These are phyloP conservation scores for Anabacerthia variegaticeps DNA, from an alignment of 2,797 vertebrate genomes.

Conservation along the genomic window DNA sequence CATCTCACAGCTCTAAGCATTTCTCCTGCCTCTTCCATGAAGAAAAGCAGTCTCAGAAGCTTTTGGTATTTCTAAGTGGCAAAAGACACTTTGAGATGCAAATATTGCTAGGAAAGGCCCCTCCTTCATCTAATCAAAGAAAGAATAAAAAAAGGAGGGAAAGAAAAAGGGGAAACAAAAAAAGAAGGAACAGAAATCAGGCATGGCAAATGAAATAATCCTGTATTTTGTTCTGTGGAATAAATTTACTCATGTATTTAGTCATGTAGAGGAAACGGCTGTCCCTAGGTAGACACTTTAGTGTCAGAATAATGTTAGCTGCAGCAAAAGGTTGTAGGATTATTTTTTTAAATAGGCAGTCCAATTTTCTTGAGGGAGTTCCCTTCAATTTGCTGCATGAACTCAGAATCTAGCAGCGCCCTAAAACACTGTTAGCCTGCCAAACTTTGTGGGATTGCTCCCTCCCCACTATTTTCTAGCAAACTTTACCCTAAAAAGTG, in stretches of 20 bases:
- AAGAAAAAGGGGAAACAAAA: neutral
- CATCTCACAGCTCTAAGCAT: neutral
- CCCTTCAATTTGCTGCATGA: constrained; percentile 55
- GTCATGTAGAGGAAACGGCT: constrained; percentile 47
- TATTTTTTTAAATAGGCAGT: neutral
- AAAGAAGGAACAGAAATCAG: neutral
- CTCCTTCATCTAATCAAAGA: neutral
- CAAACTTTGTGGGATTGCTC: constrained; percentile 14
- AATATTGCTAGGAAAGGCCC: neutral
- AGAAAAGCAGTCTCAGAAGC: neutral
- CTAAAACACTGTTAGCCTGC: neutral
- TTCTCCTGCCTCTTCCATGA: neutral
- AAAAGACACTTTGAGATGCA: neutral
- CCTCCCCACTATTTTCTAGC: neutral
- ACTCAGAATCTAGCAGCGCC: constrained; percentile 20
- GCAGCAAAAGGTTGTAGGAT: constrained; percentile 23
- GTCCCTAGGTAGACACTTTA: constrained; percentile 35
- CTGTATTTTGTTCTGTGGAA: constrained; percentile 2
- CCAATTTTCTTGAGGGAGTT: constrained; percentile 49
- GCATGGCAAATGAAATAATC: neutral
- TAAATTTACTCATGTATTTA: constrained; percentile 57
- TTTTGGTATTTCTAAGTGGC: neutral
- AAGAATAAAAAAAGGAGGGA: rapidly evolving
- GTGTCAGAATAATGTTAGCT: constrained; percentile 46
- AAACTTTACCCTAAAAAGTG: neutral